phyloP scores from a whole-genome alignment of 2,888 invertebrate genomes.

The Papilio demoleus region DNA sequence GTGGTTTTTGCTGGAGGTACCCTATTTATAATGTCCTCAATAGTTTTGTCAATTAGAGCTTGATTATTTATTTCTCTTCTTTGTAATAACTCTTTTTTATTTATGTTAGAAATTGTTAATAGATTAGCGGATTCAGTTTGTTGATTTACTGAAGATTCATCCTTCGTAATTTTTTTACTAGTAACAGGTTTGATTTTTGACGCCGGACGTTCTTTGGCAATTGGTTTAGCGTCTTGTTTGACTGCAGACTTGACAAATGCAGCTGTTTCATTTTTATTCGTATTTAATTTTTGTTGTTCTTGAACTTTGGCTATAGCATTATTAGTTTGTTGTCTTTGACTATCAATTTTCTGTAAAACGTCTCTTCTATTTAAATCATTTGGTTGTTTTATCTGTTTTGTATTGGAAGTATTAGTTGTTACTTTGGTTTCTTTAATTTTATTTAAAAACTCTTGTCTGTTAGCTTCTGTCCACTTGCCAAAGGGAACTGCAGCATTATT shows the following conservation, averaged over 20 bases:
- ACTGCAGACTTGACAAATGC: slow-evolving; percentile 57
- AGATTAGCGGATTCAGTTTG: slow-evolving; percentile 28
- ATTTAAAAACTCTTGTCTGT: slow-evolving; percentile 74
- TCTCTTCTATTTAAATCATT: slow-evolving; percentile 78
- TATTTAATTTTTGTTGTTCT: slow-evolving; percentile 57
- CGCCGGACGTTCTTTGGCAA: slow-evolving; percentile 31
- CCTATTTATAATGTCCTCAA: slow-evolving; percentile 74
- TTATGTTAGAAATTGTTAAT: slow-evolving; percentile 35
- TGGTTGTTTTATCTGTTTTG: slow-evolving; percentile 75
- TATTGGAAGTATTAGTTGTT: slow-evolving; percentile 59
- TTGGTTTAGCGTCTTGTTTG: slow-evolving; percentile 37
- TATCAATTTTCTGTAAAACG: slow-evolving; percentile 74
- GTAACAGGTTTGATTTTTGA: slow-evolving; percentile 50
- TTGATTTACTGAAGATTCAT: slow-evolving; percentile 45
- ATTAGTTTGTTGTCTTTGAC: slow-evolving; percentile 65
- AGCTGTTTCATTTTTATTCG: slow-evolving; percentile 64
- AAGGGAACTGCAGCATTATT: slow-evolving; percentile 73
- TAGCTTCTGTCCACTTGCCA: slow-evolving; percentile 78
- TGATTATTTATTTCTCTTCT: slow-evolving; percentile 68
- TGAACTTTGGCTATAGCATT: slow-evolving; percentile 61
- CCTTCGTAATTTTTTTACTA: slow-evolving; percentile 49
- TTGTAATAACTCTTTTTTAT: slow-evolving; percentile 53
- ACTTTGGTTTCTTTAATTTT: slow-evolving; percentile 73
- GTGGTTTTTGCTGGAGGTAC: slow-evolving; percentile 55
- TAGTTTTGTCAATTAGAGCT: slow-evolving; percentile 74